Evolutionary conservation across 2,888 invertebrate species (phyloP).

Genomic region (Oxyteleia sp.): DNA sequence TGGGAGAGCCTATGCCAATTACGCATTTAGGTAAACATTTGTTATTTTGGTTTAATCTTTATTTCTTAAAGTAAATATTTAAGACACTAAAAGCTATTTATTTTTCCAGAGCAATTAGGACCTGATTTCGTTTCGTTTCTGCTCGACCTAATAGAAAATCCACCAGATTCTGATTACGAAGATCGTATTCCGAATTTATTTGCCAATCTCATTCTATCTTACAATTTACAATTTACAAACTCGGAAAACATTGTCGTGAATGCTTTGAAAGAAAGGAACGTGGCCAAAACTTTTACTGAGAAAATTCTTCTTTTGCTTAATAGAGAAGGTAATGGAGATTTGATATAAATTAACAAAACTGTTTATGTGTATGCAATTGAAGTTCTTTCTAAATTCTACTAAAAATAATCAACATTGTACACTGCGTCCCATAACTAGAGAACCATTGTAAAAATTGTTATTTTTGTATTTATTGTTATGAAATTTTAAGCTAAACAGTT

Average conservation of each 20-base stretch:
- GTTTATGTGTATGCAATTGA: too few species aligned
- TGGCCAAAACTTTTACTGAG: slow-evolving; percentile 96
- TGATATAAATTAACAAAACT: too few species aligned
- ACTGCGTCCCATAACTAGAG: too few species aligned
- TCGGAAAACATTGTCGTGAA: slow-evolving; percentile 92
- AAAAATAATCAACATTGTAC: too few species aligned
- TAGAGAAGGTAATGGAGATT: slow-evolving; percentile 92
- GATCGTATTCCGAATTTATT: slow-evolving; percentile 95
- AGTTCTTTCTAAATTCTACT: too few species aligned
- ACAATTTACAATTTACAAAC: slow-evolving; percentile 94
- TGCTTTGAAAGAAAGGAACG: slow-evolving; percentile 90
- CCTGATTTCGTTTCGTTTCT: slow-evolving; percentile 93
- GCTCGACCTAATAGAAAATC: slow-evolving; percentile 93
- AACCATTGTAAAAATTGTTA: too few species aligned
- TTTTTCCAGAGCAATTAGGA: slow-evolving; percentile 93
- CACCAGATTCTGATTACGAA: slow-evolving; percentile 93
- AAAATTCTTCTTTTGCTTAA: slow-evolving; percentile 95
- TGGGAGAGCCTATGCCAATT: slow-evolving; percentile 96
- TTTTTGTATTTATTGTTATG: too few species aligned
- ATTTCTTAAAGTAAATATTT: too few species aligned
- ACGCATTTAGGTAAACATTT: slow-evolving; percentile 92
- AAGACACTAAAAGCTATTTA: too few species aligned
- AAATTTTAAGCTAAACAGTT: too few species aligned
- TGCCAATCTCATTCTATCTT: slow-evolving; percentile 94
- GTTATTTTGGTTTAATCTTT: slow-evolving; percentile 14